Percentiles rank a stretch among this genome's conserved stretches.
Conservation (phyloP, 2,888 invertebrate genomes). For the Plusia festucae region DNA sequence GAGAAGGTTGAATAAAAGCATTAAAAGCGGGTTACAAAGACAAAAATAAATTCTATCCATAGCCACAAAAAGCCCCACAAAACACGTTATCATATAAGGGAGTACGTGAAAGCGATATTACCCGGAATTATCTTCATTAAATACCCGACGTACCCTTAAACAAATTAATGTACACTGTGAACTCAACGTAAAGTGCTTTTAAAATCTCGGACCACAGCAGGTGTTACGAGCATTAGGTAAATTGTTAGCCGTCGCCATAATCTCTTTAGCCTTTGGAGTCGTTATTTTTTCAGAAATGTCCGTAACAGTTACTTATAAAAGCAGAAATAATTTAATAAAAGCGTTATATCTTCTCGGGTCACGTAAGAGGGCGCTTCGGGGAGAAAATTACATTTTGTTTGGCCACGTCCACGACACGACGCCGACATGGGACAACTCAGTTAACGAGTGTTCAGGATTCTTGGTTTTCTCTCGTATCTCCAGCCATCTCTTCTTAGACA, state of each 20-base stretch:
- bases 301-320: constrained; percentile 81
- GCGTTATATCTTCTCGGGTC: constrained; percentile 87
- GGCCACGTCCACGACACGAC: constrained; percentile 79
- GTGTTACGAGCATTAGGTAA: constrained; percentile 61
- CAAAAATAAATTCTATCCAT: constrained; percentile 42
- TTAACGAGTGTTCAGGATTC: constrained; percentile 86
- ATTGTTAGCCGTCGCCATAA: constrained; percentile 69
- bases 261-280: constrained; percentile 75
- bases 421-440: constrained; percentile 85
- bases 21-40: constrained; percentile 26
- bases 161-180: constrained; percentile 63
- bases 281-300: constrained; percentile 79
- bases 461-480: constrained; percentile 83
- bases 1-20: constrained; percentile 34
- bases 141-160: constrained; percentile 59
- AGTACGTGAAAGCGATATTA: constrained; percentile 58
- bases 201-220: constrained; percentile 65
- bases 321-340: constrained; percentile 88
- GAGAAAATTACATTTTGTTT: constrained; percentile 88
- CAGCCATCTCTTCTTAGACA: constrained; percentile 75
- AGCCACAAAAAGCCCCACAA: constrained; percentile 36
- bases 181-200: constrained; percentile 62
- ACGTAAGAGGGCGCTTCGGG: constrained; percentile 87
- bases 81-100: constrained; percentile 54
- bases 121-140: constrained; percentile 61